Evolutionary conservation across 1,140 invertebrate genomes (phyloP).

Genomic region (Ditylenchus dipsaci): DNA sequence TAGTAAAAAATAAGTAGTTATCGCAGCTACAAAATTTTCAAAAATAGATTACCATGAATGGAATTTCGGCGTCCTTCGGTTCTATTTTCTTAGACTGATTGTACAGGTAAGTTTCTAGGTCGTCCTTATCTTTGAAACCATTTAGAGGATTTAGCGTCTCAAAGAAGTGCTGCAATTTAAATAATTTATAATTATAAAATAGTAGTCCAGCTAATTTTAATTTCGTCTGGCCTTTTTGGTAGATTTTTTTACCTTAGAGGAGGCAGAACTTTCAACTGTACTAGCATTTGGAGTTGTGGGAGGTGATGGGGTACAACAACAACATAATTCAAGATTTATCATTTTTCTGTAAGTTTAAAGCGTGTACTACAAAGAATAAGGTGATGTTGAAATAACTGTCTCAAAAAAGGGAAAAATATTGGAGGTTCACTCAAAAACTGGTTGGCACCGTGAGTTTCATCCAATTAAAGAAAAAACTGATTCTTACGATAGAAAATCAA

Average conservation of each 20-base stretch:
- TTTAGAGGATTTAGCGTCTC: constrained; percentile 42
- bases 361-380: not conserved
- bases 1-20: constrained; percentile 7
- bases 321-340: constrained; percentile 8
- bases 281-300: constrained; percentile 14
- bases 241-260: not conserved
- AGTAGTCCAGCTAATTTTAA: not conserved
- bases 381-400: too few relatives aligned
- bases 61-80: constrained; percentile 41
- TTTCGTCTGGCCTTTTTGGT: not conserved
- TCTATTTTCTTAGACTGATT: constrained; percentile 42
- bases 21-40: constrained; percentile 1
- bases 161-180: constrained; percentile 43
- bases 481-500: too few relatives aligned
- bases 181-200: not conserved
- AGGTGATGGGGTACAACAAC: constrained; percentile 19
- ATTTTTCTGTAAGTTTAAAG: not conserved
- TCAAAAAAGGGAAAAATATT: too few relatives aligned
- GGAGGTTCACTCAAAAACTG: too few relatives aligned
- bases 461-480: too few relatives aligned
- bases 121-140: constrained; percentile 50
- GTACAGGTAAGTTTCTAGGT: constrained; percentile 48
- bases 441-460: too few relatives aligned
- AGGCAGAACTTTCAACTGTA: not conserved
- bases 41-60: constrained; percentile 17